Conservation (phyloP, 1,140 invertebrate species). For the Drosophila tropicalis region DNA sequence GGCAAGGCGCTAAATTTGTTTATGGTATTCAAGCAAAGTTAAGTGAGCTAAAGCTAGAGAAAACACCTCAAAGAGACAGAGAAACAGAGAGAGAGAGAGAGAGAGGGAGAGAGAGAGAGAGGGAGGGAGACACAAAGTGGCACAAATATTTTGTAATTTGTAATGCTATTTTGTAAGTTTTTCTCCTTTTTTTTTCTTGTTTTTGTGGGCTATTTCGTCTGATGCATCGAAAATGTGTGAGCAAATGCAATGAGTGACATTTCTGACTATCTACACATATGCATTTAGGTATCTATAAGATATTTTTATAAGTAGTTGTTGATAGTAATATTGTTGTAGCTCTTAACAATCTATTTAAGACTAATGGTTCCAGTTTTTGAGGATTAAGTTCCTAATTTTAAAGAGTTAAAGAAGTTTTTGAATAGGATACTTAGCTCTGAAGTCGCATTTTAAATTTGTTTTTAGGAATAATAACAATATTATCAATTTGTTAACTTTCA, state of each 20-base stretch:
- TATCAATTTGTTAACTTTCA: too few species aligned
- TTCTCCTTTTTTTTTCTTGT: background rate
- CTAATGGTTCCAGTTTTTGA: too few species aligned
- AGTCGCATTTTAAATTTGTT: too few species aligned
- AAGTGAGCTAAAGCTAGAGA: constrained; percentile 16
- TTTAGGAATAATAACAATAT: too few species aligned
- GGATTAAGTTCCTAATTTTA: too few species aligned
- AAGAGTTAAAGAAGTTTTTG: too few species aligned
- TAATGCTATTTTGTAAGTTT: constrained; percentile 22
- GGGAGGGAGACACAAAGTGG: constrained; percentile 26
- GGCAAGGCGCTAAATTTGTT: constrained; percentile 73
- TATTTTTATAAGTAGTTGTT: background rate
- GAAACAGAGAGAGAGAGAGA: constrained; percentile 6
- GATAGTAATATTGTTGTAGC: background rate
- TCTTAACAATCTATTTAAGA: too few species aligned
- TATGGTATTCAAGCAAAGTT: constrained; percentile 51
- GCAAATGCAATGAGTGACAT: constrained; percentile 42
- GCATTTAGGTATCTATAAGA: background rate
- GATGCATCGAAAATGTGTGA: constrained; percentile 24
- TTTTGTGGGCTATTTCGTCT: constrained; percentile 25
- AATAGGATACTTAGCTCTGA: too few species aligned
- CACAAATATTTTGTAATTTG: constrained; percentile 57
- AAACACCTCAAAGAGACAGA: background rate
- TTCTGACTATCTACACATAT: constrained; percentile 14
- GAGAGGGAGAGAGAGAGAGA: constrained; percentile 17